Evolutionary conservation across 2,113 vertebrate species (phyloP).

Genomic region (Jacana jacana): DNA sequence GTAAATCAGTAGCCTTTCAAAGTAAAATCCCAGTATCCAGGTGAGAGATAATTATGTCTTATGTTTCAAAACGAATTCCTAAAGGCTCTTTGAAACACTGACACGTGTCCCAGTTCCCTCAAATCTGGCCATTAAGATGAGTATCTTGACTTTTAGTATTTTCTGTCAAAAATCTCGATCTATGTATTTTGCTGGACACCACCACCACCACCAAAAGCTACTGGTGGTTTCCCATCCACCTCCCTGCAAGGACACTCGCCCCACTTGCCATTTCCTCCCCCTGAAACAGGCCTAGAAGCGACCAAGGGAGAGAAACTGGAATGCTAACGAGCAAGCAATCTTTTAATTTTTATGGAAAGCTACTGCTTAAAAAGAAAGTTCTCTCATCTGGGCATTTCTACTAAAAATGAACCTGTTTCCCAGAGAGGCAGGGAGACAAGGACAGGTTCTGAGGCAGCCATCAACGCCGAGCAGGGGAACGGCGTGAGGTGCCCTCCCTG

Average conservation of each 20-base stretch:
- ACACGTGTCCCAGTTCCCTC: neutral
- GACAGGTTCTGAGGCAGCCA: neutral
- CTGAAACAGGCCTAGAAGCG: neutral
- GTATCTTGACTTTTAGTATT: neutral
- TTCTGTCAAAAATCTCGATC: neutral
- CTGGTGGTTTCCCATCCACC: neutral
- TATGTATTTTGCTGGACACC: neutral
- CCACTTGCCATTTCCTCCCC: rapidly evolving
- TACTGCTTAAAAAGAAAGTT: neutral
- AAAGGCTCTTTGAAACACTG: neutral
- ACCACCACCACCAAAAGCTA: neutral
- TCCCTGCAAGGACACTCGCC: neutral
- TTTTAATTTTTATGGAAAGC: neutral
- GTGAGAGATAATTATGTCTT: neutral
- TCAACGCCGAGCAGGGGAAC: neutral
- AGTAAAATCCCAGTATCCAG: neutral
- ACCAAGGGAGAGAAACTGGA: neutral
- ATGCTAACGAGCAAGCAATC: neutral
- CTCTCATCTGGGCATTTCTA: neutral
- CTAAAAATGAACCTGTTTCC: neutral
- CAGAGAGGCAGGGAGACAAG: neutral
- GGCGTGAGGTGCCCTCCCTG: neutral
- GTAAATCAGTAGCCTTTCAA: neutral
- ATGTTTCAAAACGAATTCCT: neutral
- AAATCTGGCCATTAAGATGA: neutral